These are phyloP conservation scores for Heliornis fulica DNA, from an alignment of 2,113 vertebrate species.

Conservation along the genomic window DNA sequence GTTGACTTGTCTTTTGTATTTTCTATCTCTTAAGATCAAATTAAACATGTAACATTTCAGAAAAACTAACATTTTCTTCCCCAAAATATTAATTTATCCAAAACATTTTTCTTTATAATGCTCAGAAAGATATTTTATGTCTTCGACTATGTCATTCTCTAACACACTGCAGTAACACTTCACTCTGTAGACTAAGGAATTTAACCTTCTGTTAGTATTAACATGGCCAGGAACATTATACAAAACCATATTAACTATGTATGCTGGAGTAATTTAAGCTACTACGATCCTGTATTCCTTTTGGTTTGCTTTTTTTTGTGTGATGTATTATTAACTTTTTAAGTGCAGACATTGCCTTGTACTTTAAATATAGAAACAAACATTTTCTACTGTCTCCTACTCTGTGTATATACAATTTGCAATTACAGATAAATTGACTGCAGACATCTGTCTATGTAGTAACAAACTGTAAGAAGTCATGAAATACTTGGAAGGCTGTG, in stretches of 20 bases:
- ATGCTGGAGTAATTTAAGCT: background rate
- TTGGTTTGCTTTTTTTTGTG: background rate
- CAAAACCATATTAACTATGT: background rate
- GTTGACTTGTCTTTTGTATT: no score
- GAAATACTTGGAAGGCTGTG: background rate
- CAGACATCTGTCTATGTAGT: background rate
- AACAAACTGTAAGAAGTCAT: background rate
- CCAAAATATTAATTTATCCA: background rate
- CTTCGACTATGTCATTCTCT: background rate
- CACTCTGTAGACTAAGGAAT: background rate
- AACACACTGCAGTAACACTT: background rate
- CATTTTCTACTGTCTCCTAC: background rate
- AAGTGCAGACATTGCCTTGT: background rate
- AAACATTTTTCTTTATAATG: background rate
- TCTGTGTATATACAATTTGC: fast-evolving
- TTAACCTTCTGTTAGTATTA: background rate
- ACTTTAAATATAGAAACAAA: background rate
- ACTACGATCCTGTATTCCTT: background rate
- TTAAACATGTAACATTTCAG: background rate
- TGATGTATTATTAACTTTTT: background rate
- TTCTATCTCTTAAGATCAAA: background rate
- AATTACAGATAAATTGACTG: background rate
- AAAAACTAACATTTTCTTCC: background rate
- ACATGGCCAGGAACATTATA: background rate
- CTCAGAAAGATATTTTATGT: background rate